Conservation (phyloP, 2,797 vertebrate genomes). For the Champsocephalus esox region DNA sequence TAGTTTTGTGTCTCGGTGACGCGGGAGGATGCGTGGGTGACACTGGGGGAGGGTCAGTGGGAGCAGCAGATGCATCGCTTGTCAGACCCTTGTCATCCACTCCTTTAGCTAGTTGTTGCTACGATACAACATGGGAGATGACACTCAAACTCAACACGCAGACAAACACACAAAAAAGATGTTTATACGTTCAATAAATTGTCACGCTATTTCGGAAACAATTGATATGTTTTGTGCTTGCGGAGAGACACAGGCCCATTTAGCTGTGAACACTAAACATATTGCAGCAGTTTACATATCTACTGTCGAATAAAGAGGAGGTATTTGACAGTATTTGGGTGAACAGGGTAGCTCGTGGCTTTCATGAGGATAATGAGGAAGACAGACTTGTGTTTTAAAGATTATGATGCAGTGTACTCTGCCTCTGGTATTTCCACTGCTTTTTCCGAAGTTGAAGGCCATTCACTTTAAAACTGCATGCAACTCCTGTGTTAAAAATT, state of each 20-base stretch:
- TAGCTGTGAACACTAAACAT: background rate
- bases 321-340: conserved; percentile 5
- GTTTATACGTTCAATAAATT: conserved; percentile 27
- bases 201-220: conserved; percentile 31
- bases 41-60: conserved; percentile 42
- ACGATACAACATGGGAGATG: conserved; percentile 64
- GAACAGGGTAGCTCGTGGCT: conserved; percentile 7
- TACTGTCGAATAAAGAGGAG: background rate
- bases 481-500: conserved; percentile 4
- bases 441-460: conserved; percentile 33
- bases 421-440: conserved; percentile 53
- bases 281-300: background rate
- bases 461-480: conserved; percentile 13
- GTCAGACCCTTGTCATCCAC: conserved; percentile 71
- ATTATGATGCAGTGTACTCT: conserved; percentile 42
- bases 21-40: conserved; percentile 66
- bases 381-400: conserved; percentile 51
- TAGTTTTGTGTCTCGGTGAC: conserved; percentile 69
- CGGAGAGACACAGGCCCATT: background rate
- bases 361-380: conserved; percentile 30
- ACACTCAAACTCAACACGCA: conserved; percentile 45
- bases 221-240: conserved; percentile 11
- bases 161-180: conserved; percentile 36
- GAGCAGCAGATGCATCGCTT: conserved; percentile 57
- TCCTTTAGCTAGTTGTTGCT: conserved; percentile 71